Evolutionary conservation across 2,797 vertebrate species (phyloP), one percentile per base, ranked within the genome.

Genomic region (Pseudochromis fuscus): DNA sequence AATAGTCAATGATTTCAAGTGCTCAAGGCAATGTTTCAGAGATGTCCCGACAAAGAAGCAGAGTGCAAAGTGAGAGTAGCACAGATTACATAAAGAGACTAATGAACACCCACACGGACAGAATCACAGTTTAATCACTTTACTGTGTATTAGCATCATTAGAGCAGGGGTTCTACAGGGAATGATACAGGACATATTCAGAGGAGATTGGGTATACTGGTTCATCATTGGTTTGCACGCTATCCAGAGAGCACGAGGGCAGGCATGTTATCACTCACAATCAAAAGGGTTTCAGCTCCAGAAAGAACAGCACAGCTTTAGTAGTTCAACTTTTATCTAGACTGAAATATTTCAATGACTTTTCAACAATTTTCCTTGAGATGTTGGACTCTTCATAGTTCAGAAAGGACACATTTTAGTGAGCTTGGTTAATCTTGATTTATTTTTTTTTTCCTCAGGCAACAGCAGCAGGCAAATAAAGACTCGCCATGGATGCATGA

Each of bases 81-180:
- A 37, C 42, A 0, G 5, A 57, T 72, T 46, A 51, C 23, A 60
- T 71, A 66, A 79, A 64, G 18, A 25, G 38, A 24, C 24, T 82
- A 83, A 87, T 80, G 37, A 45, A 60, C 10, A 44, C 42, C 70
- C n/a, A 42, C 25, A 48, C 27, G 53, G 51, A 53, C 18, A 62
- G 13, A 76, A 75, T 85, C 72, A 72, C 27, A 35, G 57, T 24
- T 67, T 69, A 72, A 82, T 44, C 65, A 51, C 57, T 28, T 79
- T 65, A 74, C 24, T 55, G 25, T 46, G 31, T 46, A 72, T 71
- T 51, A 66, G 28, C 28, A 59, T 64, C 59, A 81, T 77, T 49
- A 58, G 58, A 68, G 48, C 67, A 66, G 44, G n/a, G 27, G 30
- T 38, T 44, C 12, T 65, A 60, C 38, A 68, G 61, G 18, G 31